Base-by-base conservation (phyloP, 2,113 vertebrate genomes). In the Motacilla alba region DNA sequence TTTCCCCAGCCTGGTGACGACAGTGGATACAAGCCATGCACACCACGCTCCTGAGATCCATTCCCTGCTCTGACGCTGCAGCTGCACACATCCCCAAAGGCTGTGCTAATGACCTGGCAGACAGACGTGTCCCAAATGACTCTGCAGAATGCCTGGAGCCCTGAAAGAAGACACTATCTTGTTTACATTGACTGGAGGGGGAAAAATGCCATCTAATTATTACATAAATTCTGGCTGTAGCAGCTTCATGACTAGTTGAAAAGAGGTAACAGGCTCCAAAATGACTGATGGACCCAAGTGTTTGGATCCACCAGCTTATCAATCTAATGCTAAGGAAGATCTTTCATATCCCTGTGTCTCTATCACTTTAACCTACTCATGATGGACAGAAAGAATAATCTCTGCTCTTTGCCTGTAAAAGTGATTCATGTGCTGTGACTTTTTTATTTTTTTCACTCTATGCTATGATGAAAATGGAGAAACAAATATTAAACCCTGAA, bases 111-210 rank as follows among this genome's bases (percentile, higher is more conserved):
- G 73, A 81, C 30, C 80, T 92, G 88, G 88, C 95, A 96, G 46
- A 35, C 83, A 82, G 46, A 81, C 86, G 6, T 27, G 60, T 83
- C 83, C 92, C 90, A 92, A 83, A 78, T 95, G 95, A 94, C 77
- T 75, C 80, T 56, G 80, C 83, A 84, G 90, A 83, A 92, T 35
- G 60, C 86, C 37, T 68, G 75, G 59, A 89, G 90, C 72, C 79
- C 90, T 95, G 93, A 92, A 96, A 92, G 88, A 81, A 93, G 93
- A 93, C 91, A 92, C 90, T 83, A 80, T 53, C 83, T 90, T 94
- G 88, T 92, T 92, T 82, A 91, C 81, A 60, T 31, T 81, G 89
- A 96, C 80, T 46, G 85, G 77, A 50, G 53, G 58, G 55, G 0
- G 13, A 19, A 79, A 92, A 93, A 67, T 13, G 83, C 62, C 77